phyloP scores from a whole-genome alignment of 2,797 vertebrate genomes.

The Spinus pinus region DNA sequence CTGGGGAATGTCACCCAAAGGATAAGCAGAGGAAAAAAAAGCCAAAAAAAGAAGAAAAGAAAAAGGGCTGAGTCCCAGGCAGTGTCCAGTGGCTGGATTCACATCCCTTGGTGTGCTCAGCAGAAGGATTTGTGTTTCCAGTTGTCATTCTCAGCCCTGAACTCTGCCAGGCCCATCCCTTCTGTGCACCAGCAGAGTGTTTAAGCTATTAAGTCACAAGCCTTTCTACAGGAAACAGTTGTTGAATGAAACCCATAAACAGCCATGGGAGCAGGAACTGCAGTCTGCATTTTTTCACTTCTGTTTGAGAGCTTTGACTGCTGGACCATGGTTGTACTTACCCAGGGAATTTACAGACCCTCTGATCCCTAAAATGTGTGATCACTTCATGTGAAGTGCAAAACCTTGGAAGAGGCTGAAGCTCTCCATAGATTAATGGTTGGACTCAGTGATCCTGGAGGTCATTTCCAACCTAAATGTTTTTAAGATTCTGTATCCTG shows the following conservation, averaged over 20 bases:
- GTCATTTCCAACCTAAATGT: background rate
- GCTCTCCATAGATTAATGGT: background rate
- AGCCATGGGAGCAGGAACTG: constrained; percentile 21
- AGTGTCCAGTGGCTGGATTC: background rate
- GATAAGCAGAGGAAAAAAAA: background rate
- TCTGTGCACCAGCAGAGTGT: background rate
- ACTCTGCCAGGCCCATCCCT: background rate
- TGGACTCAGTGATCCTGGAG: background rate
- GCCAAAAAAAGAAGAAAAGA: rapidly evolving
- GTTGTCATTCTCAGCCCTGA: background rate
- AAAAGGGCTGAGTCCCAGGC: background rate
- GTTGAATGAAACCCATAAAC: constrained; percentile 41
- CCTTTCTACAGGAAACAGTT: constrained; percentile 31
- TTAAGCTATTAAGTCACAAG: constrained; percentile 12
- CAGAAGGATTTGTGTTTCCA: background rate
- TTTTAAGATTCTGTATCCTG: background rate
- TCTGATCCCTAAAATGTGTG: background rate
- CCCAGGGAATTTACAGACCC: background rate
- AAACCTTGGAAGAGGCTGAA: background rate
- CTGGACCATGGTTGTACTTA: background rate
- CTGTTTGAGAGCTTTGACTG: background rate
- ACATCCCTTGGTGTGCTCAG: background rate
- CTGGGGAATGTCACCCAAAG: background rate
- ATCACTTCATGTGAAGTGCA: background rate
- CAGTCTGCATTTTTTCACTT: background rate